A percentile compares a stretch with the other conserved stretches of the same genome.
phyloP scores from a whole-genome alignment of 2,113 vertebrate species.

The Ammodytes marinus region DNA sequence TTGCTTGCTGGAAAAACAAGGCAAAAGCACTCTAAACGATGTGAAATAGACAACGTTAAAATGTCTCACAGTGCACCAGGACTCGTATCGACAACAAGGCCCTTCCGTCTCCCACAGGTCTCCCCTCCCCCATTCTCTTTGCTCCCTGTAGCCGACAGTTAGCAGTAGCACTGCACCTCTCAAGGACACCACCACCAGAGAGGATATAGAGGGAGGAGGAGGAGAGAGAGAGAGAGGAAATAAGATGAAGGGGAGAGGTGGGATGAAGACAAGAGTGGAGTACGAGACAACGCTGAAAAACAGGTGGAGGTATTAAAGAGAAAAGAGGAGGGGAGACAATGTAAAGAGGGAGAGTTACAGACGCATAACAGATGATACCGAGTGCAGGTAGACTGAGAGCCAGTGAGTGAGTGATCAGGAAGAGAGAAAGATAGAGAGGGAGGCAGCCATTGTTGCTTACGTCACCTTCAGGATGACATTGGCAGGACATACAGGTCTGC shows the following conservation, averaged over 20 bases:
- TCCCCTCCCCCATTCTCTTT: slow-evolving; percentile 58
- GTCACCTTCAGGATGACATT: slow-evolving; percentile 85
- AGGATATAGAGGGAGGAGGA: slow-evolving; percentile 42
- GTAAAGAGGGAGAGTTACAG: slow-evolving; percentile 35
- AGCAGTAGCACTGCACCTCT: slow-evolving; percentile 73
- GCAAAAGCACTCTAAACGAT: slow-evolving; percentile 27
- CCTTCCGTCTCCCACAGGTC: slow-evolving; percentile 61
- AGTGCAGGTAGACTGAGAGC: slow-evolving; percentile 47
- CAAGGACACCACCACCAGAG: slow-evolving; percentile 77
- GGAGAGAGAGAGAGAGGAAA: slow-evolving; percentile 15
- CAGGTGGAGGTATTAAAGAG: slow-evolving; percentile 34
- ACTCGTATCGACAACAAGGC: slow-evolving; percentile 38
- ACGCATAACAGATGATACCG: slow-evolving; percentile 25
- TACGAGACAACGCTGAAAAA: slow-evolving; percentile 12
- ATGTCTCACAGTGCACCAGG: slow-evolving; percentile 52
- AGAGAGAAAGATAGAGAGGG: slow-evolving; percentile 22
- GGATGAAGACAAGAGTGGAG: slow-evolving; percentile 11
- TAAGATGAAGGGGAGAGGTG: slow-evolving; percentile 23
- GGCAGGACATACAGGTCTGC: slow-evolving; percentile 83
- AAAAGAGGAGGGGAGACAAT: slow-evolving; percentile 25
- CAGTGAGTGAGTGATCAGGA: slow-evolving; percentile 60
- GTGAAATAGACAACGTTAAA: slow-evolving; percentile 41
- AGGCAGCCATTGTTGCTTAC: slow-evolving; percentile 72
- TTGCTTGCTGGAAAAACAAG: slow-evolving; percentile 22
- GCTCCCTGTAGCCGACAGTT: slow-evolving; percentile 67